phyloP scores from a whole-genome alignment of 2,797 vertebrate species.

The Acomys russatus region DNA sequence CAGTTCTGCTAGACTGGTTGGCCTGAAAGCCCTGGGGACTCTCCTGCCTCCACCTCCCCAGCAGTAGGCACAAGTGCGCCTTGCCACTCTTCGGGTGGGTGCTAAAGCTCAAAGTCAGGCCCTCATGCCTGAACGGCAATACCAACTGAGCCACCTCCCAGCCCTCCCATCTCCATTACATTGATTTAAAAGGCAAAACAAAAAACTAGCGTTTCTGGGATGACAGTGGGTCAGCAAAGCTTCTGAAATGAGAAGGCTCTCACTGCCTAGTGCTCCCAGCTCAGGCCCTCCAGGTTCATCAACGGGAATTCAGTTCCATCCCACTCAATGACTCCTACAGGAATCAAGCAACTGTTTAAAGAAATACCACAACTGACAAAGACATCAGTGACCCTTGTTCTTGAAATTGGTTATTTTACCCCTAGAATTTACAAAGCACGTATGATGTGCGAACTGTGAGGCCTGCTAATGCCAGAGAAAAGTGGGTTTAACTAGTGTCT shows the following conservation, averaged over 20 bases:
- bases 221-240: not conserved
- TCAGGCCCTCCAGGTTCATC: not conserved
- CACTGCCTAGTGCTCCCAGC: not conserved
- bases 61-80: not conserved
- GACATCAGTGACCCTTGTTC: conserved; percentile 9
- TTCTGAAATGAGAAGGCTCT: conserved; percentile 37
- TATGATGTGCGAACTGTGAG: not conserved
- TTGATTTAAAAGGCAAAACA: not conserved
- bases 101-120: not conserved
- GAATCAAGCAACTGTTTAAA: conserved; percentile 48
- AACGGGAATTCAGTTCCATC: conserved; percentile 40
- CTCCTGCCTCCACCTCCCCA: not conserved
- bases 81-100: not conserved
- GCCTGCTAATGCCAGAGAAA: not conserved
- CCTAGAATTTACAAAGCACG: conserved; percentile 29
- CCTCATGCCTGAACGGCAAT: not conserved
- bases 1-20: not conserved
- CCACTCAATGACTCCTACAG: conserved; percentile 27
- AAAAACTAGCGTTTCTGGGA: not conserved
- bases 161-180: not conserved
- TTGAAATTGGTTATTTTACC: conserved; percentile 42
- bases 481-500: not conserved
- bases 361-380: conserved; percentile 61
- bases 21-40: not conserved
- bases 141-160: not conserved